These are phyloP conservation scores for Neoscelio sp. DNA, from an alignment of 2,888 invertebrate species.

Conservation along the genomic window DNA sequence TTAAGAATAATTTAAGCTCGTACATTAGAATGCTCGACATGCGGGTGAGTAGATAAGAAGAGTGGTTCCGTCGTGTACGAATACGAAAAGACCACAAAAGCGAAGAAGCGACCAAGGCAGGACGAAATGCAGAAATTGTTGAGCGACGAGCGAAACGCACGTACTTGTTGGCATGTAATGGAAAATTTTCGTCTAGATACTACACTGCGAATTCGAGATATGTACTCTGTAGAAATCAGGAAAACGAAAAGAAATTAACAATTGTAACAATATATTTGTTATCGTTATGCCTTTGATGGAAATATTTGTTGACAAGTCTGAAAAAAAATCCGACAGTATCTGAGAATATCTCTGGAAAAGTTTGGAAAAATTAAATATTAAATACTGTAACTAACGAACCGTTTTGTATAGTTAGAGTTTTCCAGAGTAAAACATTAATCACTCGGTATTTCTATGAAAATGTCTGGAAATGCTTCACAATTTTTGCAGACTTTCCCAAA, in stretches of 20 bases:
- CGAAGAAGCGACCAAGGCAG: conserved; percentile 31
- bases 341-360: no score
- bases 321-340: no score
- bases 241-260: conserved; percentile 4
- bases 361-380: no score
- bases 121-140: conserved; percentile 47
- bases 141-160: conserved; percentile 26
- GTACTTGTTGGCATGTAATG: conserved; percentile 39
- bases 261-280: no score
- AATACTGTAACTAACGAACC: no score
- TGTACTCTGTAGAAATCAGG: not conserved
- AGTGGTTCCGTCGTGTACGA: conserved; percentile 36
- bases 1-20: conserved; percentile 31
- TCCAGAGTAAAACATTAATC: no score
- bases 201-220: conserved; percentile 13
- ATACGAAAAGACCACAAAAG: conserved; percentile 50
- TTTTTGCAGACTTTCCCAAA: no score
- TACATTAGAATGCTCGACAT: conserved; percentile 51
- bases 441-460: no score
- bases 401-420: no score
- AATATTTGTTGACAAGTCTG: no score
- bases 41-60: conserved; percentile 35
- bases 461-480: no score
- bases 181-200: conserved; percentile 32
- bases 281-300: no score